Conservation (phyloP, 2,113 vertebrate genomes). For the Empidonax alnorum region DNA sequence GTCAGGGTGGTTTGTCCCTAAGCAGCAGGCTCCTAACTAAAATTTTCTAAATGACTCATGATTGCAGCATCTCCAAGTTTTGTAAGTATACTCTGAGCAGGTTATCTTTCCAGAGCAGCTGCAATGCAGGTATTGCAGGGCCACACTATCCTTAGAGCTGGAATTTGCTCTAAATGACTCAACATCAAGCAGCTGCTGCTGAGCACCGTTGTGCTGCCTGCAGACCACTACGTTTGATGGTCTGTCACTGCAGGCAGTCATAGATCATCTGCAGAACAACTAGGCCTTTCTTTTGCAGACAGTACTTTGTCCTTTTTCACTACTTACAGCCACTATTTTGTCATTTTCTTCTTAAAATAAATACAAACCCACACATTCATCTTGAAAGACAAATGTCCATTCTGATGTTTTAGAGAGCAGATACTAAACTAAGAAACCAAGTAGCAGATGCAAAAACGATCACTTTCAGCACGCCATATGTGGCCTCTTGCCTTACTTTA, state of each 20-base stretch:
- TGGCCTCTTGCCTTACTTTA: background rate
- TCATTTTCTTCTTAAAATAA: background rate
- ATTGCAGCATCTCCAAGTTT: constrained; percentile 13
- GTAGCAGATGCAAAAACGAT: background rate
- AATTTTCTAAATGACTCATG: constrained; percentile 11
- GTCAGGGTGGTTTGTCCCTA: background rate
- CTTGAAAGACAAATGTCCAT: background rate
- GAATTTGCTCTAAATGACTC: background rate
- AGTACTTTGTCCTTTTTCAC: background rate
- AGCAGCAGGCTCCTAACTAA: background rate
- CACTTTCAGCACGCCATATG: accelerated
- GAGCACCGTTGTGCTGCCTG: accelerated
- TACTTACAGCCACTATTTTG: background rate
- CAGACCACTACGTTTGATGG: background rate
- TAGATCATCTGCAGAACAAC: background rate
- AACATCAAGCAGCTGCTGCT: accelerated
- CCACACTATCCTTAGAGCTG: background rate
- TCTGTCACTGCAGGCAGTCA: background rate
- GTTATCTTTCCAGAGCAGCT: constrained; percentile 7
- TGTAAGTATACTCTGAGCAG: background rate
- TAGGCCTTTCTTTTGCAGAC: background rate
- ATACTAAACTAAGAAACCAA: background rate
- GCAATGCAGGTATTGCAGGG: constrained; percentile 13
- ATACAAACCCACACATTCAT: background rate
- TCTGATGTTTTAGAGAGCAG: background rate